phyloP scores from a whole-genome alignment of 2,797 vertebrate species.

The Rhabdophis nuchalis region DNA sequence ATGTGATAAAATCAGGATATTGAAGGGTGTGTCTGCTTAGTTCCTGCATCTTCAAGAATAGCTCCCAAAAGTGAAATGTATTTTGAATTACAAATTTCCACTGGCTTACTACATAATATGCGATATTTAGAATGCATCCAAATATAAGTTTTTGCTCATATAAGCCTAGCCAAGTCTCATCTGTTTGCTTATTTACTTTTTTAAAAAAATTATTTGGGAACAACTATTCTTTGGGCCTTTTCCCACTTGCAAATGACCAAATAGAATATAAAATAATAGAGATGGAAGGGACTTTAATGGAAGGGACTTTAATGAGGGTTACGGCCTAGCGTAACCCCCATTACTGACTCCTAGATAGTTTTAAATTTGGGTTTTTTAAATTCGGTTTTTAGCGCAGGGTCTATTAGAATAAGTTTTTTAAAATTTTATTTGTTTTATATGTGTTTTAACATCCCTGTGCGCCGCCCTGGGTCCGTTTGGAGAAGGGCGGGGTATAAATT shows the following conservation, averaged over 20 bases:
- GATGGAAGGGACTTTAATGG: background rate
- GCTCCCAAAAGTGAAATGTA: background rate
- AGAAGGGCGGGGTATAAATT: no score
- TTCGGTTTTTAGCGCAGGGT: no score
- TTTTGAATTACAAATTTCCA: background rate
- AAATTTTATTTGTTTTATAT: no score
- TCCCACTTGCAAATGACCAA: background rate
- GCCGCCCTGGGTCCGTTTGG: no score
- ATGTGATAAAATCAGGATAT: background rate
- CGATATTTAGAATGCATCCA: background rate
- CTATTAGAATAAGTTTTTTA: no score
- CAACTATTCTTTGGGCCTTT: background rate
- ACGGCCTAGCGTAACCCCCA: no score
- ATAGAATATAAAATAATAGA: background rate
- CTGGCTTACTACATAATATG: background rate
- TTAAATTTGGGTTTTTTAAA: no score
- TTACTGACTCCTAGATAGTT: no score
- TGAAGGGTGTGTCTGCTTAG: slow-evolving; percentile 2
- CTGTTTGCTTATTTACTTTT: background rate
- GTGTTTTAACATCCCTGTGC: no score
- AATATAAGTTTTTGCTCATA: background rate
- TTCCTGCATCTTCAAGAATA: background rate
- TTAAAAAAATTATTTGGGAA: background rate
- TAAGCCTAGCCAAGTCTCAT: background rate
- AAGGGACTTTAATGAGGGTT: no score